A percentile compares a stretch with the other conserved stretches of the same genome.
phyloP scores from a whole-genome alignment of 2,113 vertebrate species.

The Chloebia gouldiae region DNA sequence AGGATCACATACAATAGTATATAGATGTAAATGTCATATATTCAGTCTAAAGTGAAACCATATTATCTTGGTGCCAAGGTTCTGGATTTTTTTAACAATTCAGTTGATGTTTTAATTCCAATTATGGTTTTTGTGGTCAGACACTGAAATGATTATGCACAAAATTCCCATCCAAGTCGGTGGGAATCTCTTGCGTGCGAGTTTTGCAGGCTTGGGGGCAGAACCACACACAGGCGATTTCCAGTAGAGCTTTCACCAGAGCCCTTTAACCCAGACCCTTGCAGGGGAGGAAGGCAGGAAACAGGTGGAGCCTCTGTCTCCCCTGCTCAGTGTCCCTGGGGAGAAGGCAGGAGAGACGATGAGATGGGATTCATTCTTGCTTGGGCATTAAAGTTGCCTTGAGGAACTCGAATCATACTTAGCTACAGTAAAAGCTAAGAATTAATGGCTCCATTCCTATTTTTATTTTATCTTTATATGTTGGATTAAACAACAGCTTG shows the following conservation, averaged over 20 bases:
- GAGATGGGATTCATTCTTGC: not conserved
- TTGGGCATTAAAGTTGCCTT: not conserved
- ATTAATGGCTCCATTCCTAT: not conserved
- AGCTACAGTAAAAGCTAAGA: not conserved
- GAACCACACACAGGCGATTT: slow-evolving; percentile 5
- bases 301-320: not conserved
- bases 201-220: slow-evolving; percentile 28
- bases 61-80: slow-evolving; percentile 40
- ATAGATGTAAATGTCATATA: not conserved
- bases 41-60: not conserved
- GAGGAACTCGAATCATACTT: not conserved
- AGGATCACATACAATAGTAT: not conserved
- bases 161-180: slow-evolving; percentile 33
- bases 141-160: slow-evolving; percentile 13
- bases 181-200: slow-evolving; percentile 31
- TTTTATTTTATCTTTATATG: not conserved
- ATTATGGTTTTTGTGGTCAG: slow-evolving; percentile 62
- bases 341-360: not conserved
- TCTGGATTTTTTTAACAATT: slow-evolving; percentile 48
- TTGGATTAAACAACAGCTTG: not conserved
- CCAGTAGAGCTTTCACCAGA: not conserved
- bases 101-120: slow-evolving; percentile 52
- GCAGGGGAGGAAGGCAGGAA: not conserved
- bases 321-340: not conserved
- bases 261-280: not conserved